These are phyloP conservation scores for Nibea albiflora DNA, from an alignment of 2,113 vertebrate species.

Conservation along the genomic window DNA sequence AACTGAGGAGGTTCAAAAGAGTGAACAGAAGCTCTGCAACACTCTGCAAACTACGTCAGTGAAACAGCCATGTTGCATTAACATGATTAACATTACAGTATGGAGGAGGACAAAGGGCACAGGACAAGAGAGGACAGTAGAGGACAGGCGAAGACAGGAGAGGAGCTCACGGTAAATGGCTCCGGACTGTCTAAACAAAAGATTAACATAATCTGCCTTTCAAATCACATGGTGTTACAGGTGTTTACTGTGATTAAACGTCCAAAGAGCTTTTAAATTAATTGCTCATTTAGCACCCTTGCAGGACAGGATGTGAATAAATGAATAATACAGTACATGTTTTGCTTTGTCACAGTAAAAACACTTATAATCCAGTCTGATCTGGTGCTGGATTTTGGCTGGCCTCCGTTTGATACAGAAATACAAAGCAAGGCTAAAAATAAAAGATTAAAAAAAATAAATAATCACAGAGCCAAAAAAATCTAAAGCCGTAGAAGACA, in stretches of 20 bases:
- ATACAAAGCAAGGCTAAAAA: constrained; percentile 46
- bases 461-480: constrained; percentile 23
- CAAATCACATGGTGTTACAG: constrained; percentile 67
- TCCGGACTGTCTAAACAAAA: constrained; percentile 55
- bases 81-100: not conserved
- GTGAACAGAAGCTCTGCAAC: constrained; percentile 8
- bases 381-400: constrained; percentile 34
- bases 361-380: constrained; percentile 48
- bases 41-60: not conserved
- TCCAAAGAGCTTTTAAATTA: constrained; percentile 59
- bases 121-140: not conserved
- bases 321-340: constrained; percentile 36
- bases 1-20: constrained; percentile 17
- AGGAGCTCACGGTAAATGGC: constrained; percentile 22
- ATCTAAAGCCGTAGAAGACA: constrained; percentile 25
- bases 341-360: constrained; percentile 34
- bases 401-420: constrained; percentile 49
- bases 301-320: constrained; percentile 31
- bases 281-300: constrained; percentile 53
- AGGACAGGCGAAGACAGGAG: not conserved
- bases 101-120: constrained; percentile 1
- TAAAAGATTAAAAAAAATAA: constrained; percentile 25
- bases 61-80: constrained; percentile 4
- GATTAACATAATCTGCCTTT: constrained; percentile 75
- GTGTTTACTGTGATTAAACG: constrained; percentile 69